These are phyloP conservation scores for Cephalopholis sonnerati DNA, from an alignment of 2,113 vertebrate genomes.

Conservation along the genomic window DNA sequence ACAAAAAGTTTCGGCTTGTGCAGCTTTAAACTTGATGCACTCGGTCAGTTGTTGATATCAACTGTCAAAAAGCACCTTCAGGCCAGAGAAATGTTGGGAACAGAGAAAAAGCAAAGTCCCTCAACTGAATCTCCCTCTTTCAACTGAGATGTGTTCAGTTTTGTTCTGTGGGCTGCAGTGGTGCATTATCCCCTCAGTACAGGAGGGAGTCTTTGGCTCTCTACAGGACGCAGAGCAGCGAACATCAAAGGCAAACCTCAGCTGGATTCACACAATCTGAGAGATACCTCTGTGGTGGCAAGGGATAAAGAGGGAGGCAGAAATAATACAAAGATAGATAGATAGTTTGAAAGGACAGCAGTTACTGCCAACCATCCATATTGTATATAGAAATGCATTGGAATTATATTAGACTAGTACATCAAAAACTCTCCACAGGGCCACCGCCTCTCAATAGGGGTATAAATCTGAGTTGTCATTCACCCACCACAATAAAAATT, in stretches of 20 bases:
- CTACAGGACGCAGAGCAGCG: constrained; percentile 29
- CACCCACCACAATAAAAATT: constrained; percentile 47
- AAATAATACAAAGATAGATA: constrained; percentile 1
- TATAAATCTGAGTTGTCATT: constrained; percentile 61
- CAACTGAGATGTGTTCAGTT: constrained; percentile 26
- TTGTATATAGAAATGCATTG: constrained; percentile 35
- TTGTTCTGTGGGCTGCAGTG: constrained; percentile 33
- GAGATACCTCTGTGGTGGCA: constrained; percentile 10
- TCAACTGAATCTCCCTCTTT: constrained; percentile 11
- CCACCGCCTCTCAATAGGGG: constrained; percentile 18
- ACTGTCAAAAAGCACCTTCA: constrained; percentile 32
- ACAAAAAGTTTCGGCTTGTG: constrained; percentile 36
- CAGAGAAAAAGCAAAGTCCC: constrained; percentile 37
- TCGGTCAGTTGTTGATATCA: constrained; percentile 33
- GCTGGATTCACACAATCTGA: constrained; percentile 34
- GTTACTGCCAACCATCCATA: constrained; percentile 10
- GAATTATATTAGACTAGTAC: constrained; percentile 59
- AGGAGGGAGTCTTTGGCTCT: constrained; percentile 23
- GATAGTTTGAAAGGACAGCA: constrained; percentile 11
- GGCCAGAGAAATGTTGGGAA: constrained; percentile 41
- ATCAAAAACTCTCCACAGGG: constrained; percentile 53
- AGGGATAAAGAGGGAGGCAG: not conserved
- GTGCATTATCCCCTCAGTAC: constrained; percentile 24
- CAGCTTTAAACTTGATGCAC: constrained; percentile 35
- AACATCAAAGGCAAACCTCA: constrained; percentile 62